Evolutionary conservation across 2,113 vertebrate species (phyloP), one percentile per base, ranked within the genome.

Genomic region (Benitochromis conjunctus): DNA sequence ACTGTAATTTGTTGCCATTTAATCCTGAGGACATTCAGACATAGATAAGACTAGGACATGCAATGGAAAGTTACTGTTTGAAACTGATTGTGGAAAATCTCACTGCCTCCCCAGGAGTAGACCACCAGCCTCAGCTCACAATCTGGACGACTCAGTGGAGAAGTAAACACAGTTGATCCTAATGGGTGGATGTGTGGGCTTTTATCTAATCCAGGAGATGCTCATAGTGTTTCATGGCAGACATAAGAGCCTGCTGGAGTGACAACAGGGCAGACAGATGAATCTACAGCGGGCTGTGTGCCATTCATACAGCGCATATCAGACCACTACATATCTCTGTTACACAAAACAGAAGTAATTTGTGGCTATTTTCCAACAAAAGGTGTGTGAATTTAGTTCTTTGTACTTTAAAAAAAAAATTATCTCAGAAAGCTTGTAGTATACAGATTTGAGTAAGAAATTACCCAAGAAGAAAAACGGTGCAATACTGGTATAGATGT

Each of bases 11-110:
- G 87, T 76, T 90, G 64, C 74, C 56, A 83, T 89, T 92, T 92
- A 91, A 89, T 86, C 87, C 74, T 46, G 21, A 56, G 29, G 80
- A 53, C 89, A 81, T 87, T 91, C 14, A 71, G 62, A 83, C 77
- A 46, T 54, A 85, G 79, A 92, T 92, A 90, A 84, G 58, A 54
- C 84, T 53, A 88, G 54, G 78, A 57, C 38, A 79, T 81, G 80
- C 51, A 88, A 84, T 91, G 93, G 92, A 94, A 94, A 92, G 80
- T 90, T 90, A 89, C 89, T 90, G 87, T 92, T 93, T 91, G 88
- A 79, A 91, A 88, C 78, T 69, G 84, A 76, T 77, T 89, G 80
- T 88, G 92, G 89, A 92, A 92, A 92, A 92, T 88, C 79, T 87
- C 48, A 46, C 58, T 86, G 89, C 81, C 86, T 86, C 76, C 66